Percentiles rank a stretch among this genome's conserved stretches.
Evolutionary conservation across 2,113 vertebrate genomes (phyloP).

Genomic region (Mus pahari): DNA sequence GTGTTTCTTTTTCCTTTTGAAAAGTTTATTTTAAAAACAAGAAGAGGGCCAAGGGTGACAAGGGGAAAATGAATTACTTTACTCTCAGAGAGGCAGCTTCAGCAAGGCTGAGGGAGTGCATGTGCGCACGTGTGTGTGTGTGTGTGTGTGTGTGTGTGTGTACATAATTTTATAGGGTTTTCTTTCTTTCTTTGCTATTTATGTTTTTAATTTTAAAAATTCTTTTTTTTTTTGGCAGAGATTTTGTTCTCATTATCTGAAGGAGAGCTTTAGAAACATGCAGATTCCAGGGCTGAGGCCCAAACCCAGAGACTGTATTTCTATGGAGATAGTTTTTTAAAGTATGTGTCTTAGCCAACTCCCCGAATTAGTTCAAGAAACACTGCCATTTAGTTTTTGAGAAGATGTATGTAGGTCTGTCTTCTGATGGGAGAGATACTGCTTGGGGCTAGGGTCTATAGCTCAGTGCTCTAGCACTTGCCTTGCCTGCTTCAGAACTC

Average conservation of each 20-base stretch:
- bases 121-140: not conserved
- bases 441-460: not conserved
- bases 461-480: not conserved
- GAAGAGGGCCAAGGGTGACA: not conserved
- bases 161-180: not conserved
- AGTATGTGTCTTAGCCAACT: conserved; percentile 28
- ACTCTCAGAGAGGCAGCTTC: not conserved
- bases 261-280: conserved; percentile 34
- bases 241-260: conserved; percentile 34
- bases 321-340: conserved; percentile 43
- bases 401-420: conserved; percentile 25
- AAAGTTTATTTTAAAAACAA: conserved; percentile 52
- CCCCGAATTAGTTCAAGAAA: conserved; percentile 3
- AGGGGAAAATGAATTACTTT: conserved; percentile 38
- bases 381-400: not conserved
- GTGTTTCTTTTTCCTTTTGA: conserved; percentile 1
- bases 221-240: not conserved
- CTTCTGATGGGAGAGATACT: conserved; percentile 28
- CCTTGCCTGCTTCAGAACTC: not conserved
- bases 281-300: conserved; percentile 47
- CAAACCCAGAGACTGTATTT: conserved; percentile 44
- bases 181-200: conserved; percentile 6
- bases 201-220: conserved; percentile 29
- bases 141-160: not conserved
- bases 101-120: not conserved